Conservation (phyloP, 2,797 vertebrate genomes). For the Toxotes lorentzi region DNA sequence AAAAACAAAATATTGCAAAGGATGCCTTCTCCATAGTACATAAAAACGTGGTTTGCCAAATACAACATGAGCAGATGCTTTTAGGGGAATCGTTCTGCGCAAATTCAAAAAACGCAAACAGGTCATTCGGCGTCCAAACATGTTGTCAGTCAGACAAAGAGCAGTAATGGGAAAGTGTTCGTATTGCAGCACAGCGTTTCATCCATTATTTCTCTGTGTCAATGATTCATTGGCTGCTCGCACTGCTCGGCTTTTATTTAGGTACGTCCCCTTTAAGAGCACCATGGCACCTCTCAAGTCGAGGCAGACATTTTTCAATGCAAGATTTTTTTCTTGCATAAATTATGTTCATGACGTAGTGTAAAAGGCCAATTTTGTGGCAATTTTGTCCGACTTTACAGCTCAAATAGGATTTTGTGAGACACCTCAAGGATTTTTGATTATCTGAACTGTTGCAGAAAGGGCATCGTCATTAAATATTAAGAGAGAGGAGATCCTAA, state of each 20-base stretch:
- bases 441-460: slow-evolving; percentile 68
- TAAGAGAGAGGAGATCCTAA: slow-evolving; percentile 82
- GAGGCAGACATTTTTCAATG: slow-evolving; percentile 90
- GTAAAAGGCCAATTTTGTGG: slow-evolving; percentile 91
- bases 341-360: slow-evolving; percentile 99
- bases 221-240: background rate
- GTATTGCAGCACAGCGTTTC: background rate
- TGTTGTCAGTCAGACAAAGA: background rate
- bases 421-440: slow-evolving; percentile 67
- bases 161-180: background rate
- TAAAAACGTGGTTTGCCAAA: background rate
- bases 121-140: background rate
- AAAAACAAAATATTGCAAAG: background rate
- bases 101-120: background rate
- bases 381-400: slow-evolving; percentile 85
- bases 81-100: background rate
- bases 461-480: slow-evolving; percentile 83
- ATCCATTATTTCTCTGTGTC: background rate
- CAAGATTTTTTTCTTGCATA: slow-evolving; percentile 95
- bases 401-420: slow-evolving; percentile 69
- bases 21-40: background rate
- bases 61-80: background rate
- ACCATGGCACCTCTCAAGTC: slow-evolving; percentile 86
- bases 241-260: background rate
- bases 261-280: slow-evolving; percentile 84